Percentiles rank a stretch among this genome's conserved stretches.
Evolutionary conservation across 2,888 invertebrate species (phyloP).

Genomic region (Philaethria dido): DNA sequence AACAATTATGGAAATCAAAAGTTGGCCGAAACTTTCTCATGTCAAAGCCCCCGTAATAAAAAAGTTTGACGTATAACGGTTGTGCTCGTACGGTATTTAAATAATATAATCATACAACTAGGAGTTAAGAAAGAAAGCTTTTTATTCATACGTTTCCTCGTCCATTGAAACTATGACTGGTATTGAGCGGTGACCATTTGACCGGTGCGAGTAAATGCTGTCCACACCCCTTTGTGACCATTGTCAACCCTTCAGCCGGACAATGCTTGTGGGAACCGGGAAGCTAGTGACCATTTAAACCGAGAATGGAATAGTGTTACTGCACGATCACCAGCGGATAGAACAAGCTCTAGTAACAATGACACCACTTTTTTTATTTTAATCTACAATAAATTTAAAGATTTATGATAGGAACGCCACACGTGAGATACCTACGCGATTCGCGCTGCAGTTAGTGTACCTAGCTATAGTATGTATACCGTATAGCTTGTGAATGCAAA

Average conservation of each 20-base stretch:
- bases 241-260: slow-evolving; percentile 74
- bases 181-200: slow-evolving; percentile 77
- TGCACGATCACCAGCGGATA: slow-evolving; percentile 46
- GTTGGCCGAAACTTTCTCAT: slow-evolving; percentile 67
- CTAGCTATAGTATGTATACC: too few species aligned
- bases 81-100: slow-evolving; percentile 70
- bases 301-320: slow-evolving; percentile 59
- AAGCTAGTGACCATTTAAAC: slow-evolving; percentile 70
- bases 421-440: slow-evolving; percentile 22
- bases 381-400: slow-evolving; percentile 26
- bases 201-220: slow-evolving; percentile 72
- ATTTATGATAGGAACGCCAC: slow-evolving; percentile 10
- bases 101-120: slow-evolving; percentile 76
- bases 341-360: slow-evolving; percentile 26
- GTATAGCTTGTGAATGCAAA: slow-evolving; percentile 9
- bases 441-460: not conserved
- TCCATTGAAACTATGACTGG: slow-evolving; percentile 71
- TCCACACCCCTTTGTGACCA: slow-evolving; percentile 79
- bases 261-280: slow-evolving; percentile 79
- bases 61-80: slow-evolving; percentile 78
- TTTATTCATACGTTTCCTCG: slow-evolving; percentile 79
- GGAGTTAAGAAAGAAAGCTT: slow-evolving; percentile 67
- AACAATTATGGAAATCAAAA: slow-evolving; percentile 42
- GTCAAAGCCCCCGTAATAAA: slow-evolving; percentile 64
- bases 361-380: slow-evolving; percentile 19